Conservation (phyloP, 1,140 invertebrate species). For the Platyscapa corneri region DNA sequence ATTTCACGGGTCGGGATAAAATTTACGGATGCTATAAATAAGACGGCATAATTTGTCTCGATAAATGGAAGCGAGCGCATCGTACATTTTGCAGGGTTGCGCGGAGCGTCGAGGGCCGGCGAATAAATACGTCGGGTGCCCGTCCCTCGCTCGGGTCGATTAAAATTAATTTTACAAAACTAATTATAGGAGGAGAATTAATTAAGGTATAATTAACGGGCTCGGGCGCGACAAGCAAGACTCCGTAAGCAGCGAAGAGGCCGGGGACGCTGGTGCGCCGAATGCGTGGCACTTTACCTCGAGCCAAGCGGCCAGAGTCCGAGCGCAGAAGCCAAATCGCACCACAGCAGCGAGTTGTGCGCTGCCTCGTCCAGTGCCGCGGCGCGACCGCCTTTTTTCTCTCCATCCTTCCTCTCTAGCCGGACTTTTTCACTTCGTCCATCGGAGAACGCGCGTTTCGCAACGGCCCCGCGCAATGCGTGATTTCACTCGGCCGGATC, state of each 20-base stretch:
- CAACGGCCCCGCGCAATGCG: not conserved
- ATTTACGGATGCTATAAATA: not conserved
- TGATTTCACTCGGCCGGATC: not conserved
- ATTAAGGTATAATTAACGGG: not conserved
- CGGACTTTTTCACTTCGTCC: not conserved
- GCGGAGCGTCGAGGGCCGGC: not conserved
- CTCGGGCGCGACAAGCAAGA: not conserved
- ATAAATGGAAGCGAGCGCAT: not conserved
- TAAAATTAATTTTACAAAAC: constrained; percentile 1
- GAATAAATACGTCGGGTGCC: not conserved
- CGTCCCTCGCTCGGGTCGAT: not conserved
- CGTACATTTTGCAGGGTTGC: not conserved
- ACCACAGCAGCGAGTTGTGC: not conserved
- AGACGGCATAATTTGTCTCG: not conserved
- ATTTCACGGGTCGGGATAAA: not conserved
- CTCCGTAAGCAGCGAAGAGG: not conserved
- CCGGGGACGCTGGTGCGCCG: not conserved
- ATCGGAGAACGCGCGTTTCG: not conserved
- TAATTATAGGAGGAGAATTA: not conserved
- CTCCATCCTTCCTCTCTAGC: not conserved
- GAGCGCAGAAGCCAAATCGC: not conserved
- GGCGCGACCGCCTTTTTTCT: not conserved
- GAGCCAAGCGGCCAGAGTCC: no score
- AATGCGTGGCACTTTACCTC: no score
- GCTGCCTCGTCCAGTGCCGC: not conserved